Conservation (phyloP, 2,888 invertebrate genomes). For the Hanleya hanleyi region DNA sequence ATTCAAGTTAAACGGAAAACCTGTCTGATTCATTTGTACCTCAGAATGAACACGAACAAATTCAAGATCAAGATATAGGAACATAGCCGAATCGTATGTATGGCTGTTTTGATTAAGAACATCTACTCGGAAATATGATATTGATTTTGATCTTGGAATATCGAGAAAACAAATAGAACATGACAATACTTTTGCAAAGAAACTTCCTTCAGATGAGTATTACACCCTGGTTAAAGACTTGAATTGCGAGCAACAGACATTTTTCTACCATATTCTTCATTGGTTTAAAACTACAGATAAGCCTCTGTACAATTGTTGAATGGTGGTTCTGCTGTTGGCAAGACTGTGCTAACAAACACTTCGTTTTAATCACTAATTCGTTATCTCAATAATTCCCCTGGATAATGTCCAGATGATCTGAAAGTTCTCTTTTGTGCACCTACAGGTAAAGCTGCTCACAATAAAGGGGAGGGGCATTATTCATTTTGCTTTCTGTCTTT, state of each 20-base stretch:
- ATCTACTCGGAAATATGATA: slow-evolving; percentile 3
- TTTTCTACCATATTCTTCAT: slow-evolving; percentile 4
- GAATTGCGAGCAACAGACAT: background rate
- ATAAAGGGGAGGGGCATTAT: background rate
- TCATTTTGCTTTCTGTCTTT: background rate
- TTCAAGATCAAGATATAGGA: background rate
- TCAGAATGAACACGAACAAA: slow-evolving; percentile 13
- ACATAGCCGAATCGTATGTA: background rate
- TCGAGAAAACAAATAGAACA: background rate
- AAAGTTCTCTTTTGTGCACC: too few species aligned
- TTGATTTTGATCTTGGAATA: background rate
- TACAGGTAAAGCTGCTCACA: too few species aligned
- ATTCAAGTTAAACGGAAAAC: too few species aligned
- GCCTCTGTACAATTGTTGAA: background rate
- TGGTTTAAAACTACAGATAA: background rate
- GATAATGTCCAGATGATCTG: too few species aligned
- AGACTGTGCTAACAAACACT: too few species aligned
- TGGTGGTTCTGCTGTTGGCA: slow-evolving; percentile 40
- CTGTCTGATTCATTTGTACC: too few species aligned
- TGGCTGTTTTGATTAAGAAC: slow-evolving; percentile 18
- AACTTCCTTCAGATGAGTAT: background rate
- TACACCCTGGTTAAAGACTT: background rate
- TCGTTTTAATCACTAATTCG: too few species aligned
- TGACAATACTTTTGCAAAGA: background rate
- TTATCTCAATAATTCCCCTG: too few species aligned